phyloP scores from a whole-genome alignment of 2,797 vertebrate species.

The Euthynnus affinis region DNA sequence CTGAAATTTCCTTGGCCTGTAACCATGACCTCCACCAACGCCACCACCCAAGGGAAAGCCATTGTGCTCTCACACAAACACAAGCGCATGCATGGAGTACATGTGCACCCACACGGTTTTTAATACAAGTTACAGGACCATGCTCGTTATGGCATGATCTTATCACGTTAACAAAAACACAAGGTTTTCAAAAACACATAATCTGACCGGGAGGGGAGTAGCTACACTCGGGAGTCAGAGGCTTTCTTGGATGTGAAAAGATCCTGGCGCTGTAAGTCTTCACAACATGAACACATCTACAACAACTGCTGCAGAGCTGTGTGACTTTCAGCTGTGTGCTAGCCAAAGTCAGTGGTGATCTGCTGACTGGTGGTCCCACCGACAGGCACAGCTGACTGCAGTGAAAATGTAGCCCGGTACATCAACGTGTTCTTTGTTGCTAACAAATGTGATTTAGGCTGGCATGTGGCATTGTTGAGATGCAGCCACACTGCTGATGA shows the following conservation, averaged over 20 bases:
- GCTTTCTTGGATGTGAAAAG: constrained; percentile 45
- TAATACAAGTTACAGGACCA: constrained; percentile 70
- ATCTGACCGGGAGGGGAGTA: constrained; percentile 47
- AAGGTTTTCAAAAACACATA: constrained; percentile 59
- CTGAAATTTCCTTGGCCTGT: constrained; percentile 76
- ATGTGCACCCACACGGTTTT: constrained; percentile 54
- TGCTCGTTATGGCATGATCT: constrained; percentile 70
- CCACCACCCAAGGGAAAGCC: constrained; percentile 51
- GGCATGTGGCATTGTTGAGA: constrained; percentile 74
- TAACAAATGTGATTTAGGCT: constrained; percentile 79
- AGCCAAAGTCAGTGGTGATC: constrained; percentile 60
- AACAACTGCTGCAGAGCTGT: constrained; percentile 26
- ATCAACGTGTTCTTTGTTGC: constrained; percentile 74
- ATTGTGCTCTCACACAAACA: constrained; percentile 67
- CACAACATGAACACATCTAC: constrained; percentile 38
- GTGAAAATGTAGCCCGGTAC: constrained; percentile 49
- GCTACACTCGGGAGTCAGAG: constrained; percentile 32
- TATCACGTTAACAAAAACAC: constrained; percentile 68
- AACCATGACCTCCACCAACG: constrained; percentile 64
- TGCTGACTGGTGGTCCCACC: constrained; percentile 65
- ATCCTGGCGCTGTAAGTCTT: constrained; percentile 21
- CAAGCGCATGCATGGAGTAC: constrained; percentile 57
- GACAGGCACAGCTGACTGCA: constrained; percentile 63
- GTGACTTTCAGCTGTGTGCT: constrained; percentile 38
- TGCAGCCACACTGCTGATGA: constrained; percentile 41